Conservation (phyloP, 2,888 invertebrate species). For the Aporophyla lueneburgensis region DNA sequence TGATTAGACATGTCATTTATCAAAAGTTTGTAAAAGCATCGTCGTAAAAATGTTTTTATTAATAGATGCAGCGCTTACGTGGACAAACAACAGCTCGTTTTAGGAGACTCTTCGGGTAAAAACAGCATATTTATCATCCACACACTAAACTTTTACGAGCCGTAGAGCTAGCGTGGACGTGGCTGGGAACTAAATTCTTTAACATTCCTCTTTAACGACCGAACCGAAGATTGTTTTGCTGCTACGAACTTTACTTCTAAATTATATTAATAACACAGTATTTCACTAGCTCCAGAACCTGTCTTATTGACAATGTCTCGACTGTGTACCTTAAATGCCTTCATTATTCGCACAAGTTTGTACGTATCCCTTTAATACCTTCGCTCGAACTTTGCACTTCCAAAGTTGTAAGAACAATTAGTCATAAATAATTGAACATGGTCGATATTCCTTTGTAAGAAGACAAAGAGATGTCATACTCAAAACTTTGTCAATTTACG, state of each 20-base stretch:
- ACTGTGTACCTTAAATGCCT: conserved; percentile 51
- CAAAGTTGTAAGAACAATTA: conserved; percentile 83
- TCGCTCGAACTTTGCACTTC: conserved; percentile 75
- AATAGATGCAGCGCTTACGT: conserved; percentile 62
- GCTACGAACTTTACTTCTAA: conserved; percentile 43
- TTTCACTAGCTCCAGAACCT: conserved; percentile 22
- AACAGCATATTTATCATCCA: conserved; percentile 71
- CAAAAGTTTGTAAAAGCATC: conserved; percentile 26
- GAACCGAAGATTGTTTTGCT: conserved; percentile 60
- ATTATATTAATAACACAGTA: conserved; percentile 32
- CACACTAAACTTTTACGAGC: conserved; percentile 72
- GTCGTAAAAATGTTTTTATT: conserved; percentile 44
- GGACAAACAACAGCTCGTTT: conserved; percentile 65
- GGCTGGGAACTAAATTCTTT: conserved; percentile 66
- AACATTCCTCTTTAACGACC: conserved; percentile 63
- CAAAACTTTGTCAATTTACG: conserved; percentile 88
- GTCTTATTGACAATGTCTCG: conserved; percentile 37
- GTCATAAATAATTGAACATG: conserved; percentile 87
- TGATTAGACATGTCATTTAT: conserved; percentile 30
- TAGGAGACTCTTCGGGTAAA: conserved; percentile 64
- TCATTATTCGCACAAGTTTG: conserved; percentile 70
- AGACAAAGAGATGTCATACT: conserved; percentile 87
- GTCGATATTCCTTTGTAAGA: conserved; percentile 85
- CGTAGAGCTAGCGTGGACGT: conserved; percentile 64
- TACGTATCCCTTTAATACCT: conserved; percentile 71